Evolutionary conservation across 2,797 vertebrate species (phyloP).

Genomic region (Hypotaenidia philippensis): DNA sequence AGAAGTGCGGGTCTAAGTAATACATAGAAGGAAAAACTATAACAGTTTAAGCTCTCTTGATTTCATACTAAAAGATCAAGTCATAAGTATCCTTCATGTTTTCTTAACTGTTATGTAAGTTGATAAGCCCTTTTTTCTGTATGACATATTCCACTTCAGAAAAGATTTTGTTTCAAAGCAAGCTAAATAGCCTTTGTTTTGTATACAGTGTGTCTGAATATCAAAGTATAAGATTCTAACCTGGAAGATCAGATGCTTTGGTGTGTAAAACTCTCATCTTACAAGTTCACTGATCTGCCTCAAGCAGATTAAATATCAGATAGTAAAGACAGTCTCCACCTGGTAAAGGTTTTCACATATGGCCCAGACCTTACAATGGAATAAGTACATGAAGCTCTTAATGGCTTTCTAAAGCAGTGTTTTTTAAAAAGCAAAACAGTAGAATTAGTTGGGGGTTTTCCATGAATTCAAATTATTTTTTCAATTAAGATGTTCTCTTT

Average conservation of each 20-base stretch:
- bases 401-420: background rate
- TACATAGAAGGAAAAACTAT: background rate
- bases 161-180: background rate
- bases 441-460: background rate
- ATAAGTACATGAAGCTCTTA: background rate
- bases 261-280: background rate
- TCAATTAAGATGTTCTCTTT: background rate
- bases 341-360: background rate
- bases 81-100: background rate
- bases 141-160: background rate
- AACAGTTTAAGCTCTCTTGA: background rate
- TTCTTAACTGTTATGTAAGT: background rate
- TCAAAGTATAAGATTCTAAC: background rate
- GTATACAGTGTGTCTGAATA: background rate
- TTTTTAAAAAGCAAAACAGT: background rate
- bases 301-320: background rate
- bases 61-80: background rate
- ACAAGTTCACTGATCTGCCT: background rate
- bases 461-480: background rate
- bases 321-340: background rate
- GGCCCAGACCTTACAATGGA: background rate
- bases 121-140: background rate
- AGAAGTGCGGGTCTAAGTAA: background rate
- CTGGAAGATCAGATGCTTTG: background rate
- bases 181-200: background rate